Evolutionary conservation across 2,888 invertebrate species (phyloP), one percentile per base, ranked within the genome.

Genomic region (Idaea biselata): DNA sequence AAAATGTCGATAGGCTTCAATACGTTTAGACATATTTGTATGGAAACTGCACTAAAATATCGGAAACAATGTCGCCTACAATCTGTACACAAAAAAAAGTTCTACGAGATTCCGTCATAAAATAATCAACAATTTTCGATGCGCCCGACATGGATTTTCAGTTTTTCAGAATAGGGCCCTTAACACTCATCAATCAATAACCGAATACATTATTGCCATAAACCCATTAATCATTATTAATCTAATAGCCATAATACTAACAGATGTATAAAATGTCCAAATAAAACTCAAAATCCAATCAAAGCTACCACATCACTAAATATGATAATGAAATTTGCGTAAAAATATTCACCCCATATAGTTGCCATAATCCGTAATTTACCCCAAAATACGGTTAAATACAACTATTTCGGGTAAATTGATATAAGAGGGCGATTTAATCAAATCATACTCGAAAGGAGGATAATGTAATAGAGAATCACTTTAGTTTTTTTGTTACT

Each of bases 391-490:
- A 79, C 72, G 83, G 83, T 81, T 83, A 85, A 85, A 83, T 80
- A 78, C 79, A 83, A 86, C 87, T 87, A 85, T 87, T 87, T 82
- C 79, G 76, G 79, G 80, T 81, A 85, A 87, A 89, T 85, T 83
- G 83, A 75, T 81, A 84, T 82, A 80, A 82, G 81, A 87, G 87
- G 89, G 89, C 81, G 78, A 67, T 81, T 74, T 89, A 91, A 91
- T 90, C 83, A 78, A 87, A 90, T 91, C 77, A 79, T 69, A 64
- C 64, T 68, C 67, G 70, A 72, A 68, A 69, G 68, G 73, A 75
- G 71, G 71, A 82, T 88, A 87, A 89, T 88, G 80, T 81, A 83
- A 84, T 89, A 80, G 78, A 74, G 77, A 82, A 81, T 74, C 80
- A 80, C 79, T 87, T 82, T 75, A 73, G 79, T 80, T 84, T 87